Evolutionary conservation across 1,140 invertebrate species (phyloP).

Genomic region (Penaeus chinensis): DNA sequence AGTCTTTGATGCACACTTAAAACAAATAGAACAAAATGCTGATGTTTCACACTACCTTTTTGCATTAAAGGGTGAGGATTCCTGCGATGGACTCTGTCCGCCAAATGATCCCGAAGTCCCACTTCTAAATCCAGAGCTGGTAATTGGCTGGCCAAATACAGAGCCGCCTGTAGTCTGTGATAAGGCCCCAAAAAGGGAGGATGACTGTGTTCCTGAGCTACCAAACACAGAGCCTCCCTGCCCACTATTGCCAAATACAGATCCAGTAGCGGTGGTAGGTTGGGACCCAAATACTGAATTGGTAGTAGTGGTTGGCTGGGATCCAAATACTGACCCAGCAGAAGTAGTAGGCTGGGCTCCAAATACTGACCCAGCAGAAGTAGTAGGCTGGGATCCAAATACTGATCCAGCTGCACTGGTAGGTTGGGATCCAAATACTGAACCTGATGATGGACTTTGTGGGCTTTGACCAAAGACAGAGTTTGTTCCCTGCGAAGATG

Average conservation of each 20-base stretch:
- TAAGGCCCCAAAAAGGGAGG: slow-evolving; percentile 38
- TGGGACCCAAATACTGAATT: too few relatives aligned
- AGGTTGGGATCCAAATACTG: slow-evolving; percentile 28
- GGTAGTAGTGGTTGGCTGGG: too few relatives aligned
- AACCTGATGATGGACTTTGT: slow-evolving; percentile 11
- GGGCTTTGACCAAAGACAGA: slow-evolving; percentile 43
- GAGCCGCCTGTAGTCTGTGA: slow-evolving; percentile 19
- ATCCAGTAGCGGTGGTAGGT: neutral
- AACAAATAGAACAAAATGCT: too few relatives aligned
- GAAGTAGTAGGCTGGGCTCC: too few relatives aligned
- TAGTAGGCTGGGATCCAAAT: too few relatives aligned
- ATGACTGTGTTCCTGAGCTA: neutral
- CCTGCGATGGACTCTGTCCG: slow-evolving; percentile 34
- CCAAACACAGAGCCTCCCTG: slow-evolving; percentile 24
- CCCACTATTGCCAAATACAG: neutral
- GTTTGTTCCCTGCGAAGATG: neutral
- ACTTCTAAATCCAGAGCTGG: slow-evolving; percentile 22
- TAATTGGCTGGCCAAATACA: slow-evolving; percentile 32
- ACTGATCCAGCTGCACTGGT: slow-evolving; percentile 5
- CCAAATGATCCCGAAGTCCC: slow-evolving; percentile 28
- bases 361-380: too few relatives aligned
- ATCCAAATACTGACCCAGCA: too few relatives aligned
- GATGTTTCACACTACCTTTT: slow-evolving; percentile 14
- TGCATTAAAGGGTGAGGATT: slow-evolving; percentile 44
- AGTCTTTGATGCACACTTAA: too few relatives aligned